phyloP scores from a whole-genome alignment of 2,113 vertebrate species.

The Ginglymostoma cirratum region DNA sequence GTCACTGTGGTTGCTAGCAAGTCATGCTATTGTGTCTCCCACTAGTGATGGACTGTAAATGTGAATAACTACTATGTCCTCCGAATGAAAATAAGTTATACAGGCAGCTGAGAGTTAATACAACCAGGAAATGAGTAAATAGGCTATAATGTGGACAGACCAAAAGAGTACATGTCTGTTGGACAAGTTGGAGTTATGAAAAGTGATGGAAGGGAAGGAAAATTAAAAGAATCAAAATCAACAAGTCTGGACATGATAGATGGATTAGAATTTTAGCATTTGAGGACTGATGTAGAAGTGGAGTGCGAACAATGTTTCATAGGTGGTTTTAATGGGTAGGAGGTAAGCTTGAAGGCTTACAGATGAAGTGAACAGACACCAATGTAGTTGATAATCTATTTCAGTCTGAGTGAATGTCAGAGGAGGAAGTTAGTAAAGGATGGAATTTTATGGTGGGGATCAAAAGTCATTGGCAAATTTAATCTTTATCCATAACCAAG shows the following conservation, averaged over 20 bases:
- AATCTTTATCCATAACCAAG: background rate
- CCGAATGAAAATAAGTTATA: background rate
- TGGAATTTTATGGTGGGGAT: background rate
- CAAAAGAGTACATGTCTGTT: background rate
- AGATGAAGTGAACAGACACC: background rate
- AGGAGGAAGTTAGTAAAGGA: background rate
- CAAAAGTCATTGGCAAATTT: background rate
- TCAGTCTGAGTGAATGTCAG: background rate
- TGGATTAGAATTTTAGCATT: background rate
- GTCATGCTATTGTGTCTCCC: background rate
- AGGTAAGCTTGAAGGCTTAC: background rate
- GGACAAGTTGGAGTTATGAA: background rate
- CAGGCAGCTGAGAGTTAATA: too few relatives aligned
- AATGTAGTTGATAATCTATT: background rate
- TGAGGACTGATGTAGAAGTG: background rate
- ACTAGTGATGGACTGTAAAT: background rate
- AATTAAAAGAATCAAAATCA: background rate
- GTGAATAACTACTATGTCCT: background rate
- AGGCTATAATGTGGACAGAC: background rate
- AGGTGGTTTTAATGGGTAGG: background rate
- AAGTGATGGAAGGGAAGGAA: background rate
- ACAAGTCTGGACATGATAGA: background rate
- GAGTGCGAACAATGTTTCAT: background rate
- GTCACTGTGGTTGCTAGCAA: background rate
- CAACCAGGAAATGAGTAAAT: background rate